Conservation (phyloP, 1,140 invertebrate genomes). For the Drosophila kurseongensis region DNA sequence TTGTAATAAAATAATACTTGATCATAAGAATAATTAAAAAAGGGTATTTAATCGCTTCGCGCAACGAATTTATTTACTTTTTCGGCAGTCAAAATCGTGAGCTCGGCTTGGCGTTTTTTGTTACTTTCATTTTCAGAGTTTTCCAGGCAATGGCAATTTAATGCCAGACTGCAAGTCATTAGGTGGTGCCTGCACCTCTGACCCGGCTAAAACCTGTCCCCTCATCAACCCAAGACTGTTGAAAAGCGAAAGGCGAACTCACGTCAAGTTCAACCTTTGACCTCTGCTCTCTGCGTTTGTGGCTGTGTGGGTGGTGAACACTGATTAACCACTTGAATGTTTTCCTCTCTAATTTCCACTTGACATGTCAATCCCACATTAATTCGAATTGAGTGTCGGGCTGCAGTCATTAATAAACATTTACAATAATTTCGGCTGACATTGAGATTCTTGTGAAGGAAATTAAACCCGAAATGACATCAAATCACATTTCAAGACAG, state of each 20-base stretch:
- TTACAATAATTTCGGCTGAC: constrained; percentile 1
- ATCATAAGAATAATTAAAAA: neutral
- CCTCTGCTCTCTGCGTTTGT: constrained; percentile 13
- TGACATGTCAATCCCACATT: constrained; percentile 58
- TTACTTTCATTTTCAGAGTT: constrained; percentile 56
- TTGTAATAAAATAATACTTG: no score
- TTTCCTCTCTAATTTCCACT: constrained; percentile 48
- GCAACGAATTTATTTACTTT: neutral
- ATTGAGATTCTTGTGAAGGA: neutral
- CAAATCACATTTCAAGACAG: no score
- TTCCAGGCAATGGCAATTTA: constrained; percentile 49
- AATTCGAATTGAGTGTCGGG: constrained; percentile 10
- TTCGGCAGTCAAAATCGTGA: constrained; percentile 58
- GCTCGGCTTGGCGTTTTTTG: constrained; percentile 24
- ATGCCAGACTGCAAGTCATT: constrained; percentile 45
- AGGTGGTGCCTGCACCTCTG: constrained; percentile 49
- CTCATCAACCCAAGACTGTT: constrained; percentile 17
- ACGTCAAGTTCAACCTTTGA: constrained; percentile 62
- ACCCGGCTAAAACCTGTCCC: constrained; percentile 24
- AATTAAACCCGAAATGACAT: neutral
- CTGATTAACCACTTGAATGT: constrained; percentile 42
- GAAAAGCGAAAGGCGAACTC: constrained; percentile 58
- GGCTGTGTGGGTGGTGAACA: constrained; percentile 17
- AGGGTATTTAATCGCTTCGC: constrained; percentile 22
- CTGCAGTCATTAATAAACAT: constrained; percentile 1